Evolutionary conservation across 2,797 vertebrate genomes (phyloP).

Genomic region (Helostoma temminkii): DNA sequence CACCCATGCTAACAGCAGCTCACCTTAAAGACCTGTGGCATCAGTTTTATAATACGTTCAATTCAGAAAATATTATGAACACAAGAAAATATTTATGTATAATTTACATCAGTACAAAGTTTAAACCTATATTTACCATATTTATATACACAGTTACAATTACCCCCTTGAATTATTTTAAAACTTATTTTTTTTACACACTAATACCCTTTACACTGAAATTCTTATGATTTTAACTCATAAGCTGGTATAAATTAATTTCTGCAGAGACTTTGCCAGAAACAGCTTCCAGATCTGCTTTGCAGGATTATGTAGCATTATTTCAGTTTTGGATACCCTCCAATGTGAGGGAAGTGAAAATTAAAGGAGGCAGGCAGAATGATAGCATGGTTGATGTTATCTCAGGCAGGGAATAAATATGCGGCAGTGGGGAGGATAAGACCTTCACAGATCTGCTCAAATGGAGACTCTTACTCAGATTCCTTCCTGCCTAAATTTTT

Average conservation of each 20-base stretch:
- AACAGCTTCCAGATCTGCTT: constrained; percentile 26
- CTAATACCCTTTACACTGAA: constrained; percentile 10
- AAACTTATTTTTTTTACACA: background rate
- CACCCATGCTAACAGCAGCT: constrained; percentile 60
- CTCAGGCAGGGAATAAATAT: constrained; percentile 44
- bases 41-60: constrained; percentile 46
- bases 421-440: constrained; percentile 38
- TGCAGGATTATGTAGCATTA: constrained; percentile 11
- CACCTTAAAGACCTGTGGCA: constrained; percentile 57
- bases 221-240: constrained; percentile 19
- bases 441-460: constrained; percentile 55
- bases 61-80: constrained; percentile 15
- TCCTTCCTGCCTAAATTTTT: constrained; percentile 43
- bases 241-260: constrained; percentile 41
- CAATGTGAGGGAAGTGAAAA: constrained; percentile 45
- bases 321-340: constrained; percentile 35
- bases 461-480: constrained; percentile 29
- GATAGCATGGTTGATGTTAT: constrained; percentile 48
- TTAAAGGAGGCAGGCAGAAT: constrained; percentile 43
- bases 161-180: background rate
- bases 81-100: constrained; percentile 1
- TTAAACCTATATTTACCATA: constrained; percentile 14
- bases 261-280: constrained; percentile 24
- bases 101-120: constrained; percentile 9
- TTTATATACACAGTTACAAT: background rate